These are phyloP conservation scores for Ammospiza caudacuta DNA, from an alignment of 2,113 vertebrate species.

Conservation along the genomic window DNA sequence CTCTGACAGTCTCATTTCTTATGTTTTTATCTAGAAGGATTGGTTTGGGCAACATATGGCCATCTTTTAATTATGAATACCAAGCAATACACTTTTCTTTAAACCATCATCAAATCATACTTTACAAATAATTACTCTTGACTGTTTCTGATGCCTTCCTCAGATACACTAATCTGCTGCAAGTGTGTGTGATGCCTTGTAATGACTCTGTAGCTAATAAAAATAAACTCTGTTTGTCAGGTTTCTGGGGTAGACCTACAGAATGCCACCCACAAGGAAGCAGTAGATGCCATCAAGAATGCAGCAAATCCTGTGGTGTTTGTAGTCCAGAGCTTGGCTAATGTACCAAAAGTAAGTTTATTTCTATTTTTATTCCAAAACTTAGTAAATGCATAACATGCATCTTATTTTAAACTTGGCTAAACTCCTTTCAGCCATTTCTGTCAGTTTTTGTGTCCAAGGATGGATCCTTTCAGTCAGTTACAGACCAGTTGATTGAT, in stretches of 20 bases:
- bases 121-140: background rate
- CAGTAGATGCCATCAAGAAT: slow-evolving; percentile 89
- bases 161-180: background rate
- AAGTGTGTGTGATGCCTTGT: background rate
- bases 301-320: slow-evolving; percentile 90
- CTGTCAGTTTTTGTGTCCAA: background rate
- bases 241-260: slow-evolving; percentile 90
- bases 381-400: background rate
- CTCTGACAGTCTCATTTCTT: background rate
- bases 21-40: background rate
- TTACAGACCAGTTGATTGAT: background rate
- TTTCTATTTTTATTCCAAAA: background rate
- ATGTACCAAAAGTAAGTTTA: slow-evolving; percentile 83
- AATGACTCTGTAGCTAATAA: background rate
- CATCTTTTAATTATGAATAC: background rate
- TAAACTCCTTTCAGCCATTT: background rate
- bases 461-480: background rate
- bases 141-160: background rate
- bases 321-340: slow-evolving; percentile 88
- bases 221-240: slow-evolving; percentile 67
- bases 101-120: background rate
- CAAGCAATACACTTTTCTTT: background rate
- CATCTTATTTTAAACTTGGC: background rate
- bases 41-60: background rate
- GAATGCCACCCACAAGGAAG: slow-evolving; percentile 88